These are phyloP conservation scores for Apistogramma diplotaenia DNA, from an alignment of 2,113 vertebrate species.

Conservation along the genomic window DNA sequence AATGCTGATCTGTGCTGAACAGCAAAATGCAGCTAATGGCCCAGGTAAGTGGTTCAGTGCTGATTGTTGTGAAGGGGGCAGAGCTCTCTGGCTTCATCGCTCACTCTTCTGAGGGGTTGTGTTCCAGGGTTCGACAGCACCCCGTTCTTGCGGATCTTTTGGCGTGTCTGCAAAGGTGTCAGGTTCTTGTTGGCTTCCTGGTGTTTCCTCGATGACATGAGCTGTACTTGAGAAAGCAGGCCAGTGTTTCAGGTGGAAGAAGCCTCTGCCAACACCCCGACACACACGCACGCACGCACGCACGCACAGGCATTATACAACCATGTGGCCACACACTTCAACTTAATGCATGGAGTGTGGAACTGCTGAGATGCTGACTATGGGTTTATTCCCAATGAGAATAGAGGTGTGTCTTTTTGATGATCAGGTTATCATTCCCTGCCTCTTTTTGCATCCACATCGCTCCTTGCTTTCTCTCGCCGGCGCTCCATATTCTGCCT, in stretches of 20 bases:
- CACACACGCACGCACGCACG: not conserved
- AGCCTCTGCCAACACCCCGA: not conserved
- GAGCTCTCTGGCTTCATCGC: slow-evolving; percentile 28
- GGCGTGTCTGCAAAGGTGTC: slow-evolving; percentile 18
- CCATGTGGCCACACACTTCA: slow-evolving; percentile 7
- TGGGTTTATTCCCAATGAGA: slow-evolving; percentile 79
- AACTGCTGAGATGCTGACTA: slow-evolving; percentile 77
- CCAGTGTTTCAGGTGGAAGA: slow-evolving; percentile 25
- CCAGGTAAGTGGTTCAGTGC: slow-evolving; percentile 73
- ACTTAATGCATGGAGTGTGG: slow-evolving; percentile 71
- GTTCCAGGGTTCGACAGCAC: slow-evolving; percentile 37
- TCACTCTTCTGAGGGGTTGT: slow-evolving; percentile 9
- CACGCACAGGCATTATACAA: not conserved
- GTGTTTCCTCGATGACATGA: slow-evolving; percentile 18
- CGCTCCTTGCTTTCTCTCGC: slow-evolving; percentile 18
- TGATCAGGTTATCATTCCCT: slow-evolving; percentile 64
- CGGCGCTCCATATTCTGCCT: not conserved
- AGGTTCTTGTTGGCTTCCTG: slow-evolving; percentile 13
- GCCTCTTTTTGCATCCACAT: slow-evolving; percentile 40
- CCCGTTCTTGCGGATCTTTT: not conserved
- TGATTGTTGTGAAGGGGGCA: slow-evolving; percentile 60
- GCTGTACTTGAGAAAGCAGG: slow-evolving; percentile 31
- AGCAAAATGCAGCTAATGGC: slow-evolving; percentile 68
- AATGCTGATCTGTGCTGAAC: slow-evolving; percentile 71
- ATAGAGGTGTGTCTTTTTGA: slow-evolving; percentile 80